Evolutionary conservation across 1,140 invertebrate species (phyloP).

Genomic region (Drosophila serrata): DNA sequence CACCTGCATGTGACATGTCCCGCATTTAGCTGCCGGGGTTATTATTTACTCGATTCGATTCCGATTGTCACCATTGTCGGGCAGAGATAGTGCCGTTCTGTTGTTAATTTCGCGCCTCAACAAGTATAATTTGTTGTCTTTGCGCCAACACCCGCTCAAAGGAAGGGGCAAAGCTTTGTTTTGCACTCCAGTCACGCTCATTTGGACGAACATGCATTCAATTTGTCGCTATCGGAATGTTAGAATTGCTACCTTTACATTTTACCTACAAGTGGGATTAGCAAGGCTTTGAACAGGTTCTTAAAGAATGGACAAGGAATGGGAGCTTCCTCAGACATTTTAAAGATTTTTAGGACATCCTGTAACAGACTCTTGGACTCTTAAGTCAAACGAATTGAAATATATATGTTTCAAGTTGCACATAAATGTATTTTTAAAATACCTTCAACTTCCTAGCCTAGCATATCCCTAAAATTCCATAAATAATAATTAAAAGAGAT

Average conservation of each 20-base stretch:
- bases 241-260: slow-evolving; percentile 35
- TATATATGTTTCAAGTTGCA: background rate
- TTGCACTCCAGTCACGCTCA: slow-evolving; percentile 40
- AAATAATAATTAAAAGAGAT: background rate
- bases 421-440: background rate
- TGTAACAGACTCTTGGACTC: too few species aligned
- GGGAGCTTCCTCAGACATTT: background rate
- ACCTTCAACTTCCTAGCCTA: background rate
- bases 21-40: slow-evolving; percentile 25
- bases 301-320: background rate
- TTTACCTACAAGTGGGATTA: slow-evolving; percentile 29
- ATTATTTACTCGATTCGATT: slow-evolving; percentile 50
- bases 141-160: slow-evolving; percentile 36
- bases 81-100: slow-evolving; percentile 22
- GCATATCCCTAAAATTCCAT: background rate
- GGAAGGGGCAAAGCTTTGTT: slow-evolving; percentile 15
- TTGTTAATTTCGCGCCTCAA: slow-evolving; percentile 59
- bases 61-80: slow-evolving; percentile 23
- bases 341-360: background rate
- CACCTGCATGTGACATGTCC: slow-evolving; percentile 30
- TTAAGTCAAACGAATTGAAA: background rate
- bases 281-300: background rate
- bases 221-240: slow-evolving; percentile 41
- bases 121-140: slow-evolving; percentile 58
- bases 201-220: slow-evolving; percentile 64